Percentiles rank a stretch among this genome's conserved stretches.
Conservation (phyloP, 2,797 vertebrate species). For the Aplochiton taeniatus region DNA sequence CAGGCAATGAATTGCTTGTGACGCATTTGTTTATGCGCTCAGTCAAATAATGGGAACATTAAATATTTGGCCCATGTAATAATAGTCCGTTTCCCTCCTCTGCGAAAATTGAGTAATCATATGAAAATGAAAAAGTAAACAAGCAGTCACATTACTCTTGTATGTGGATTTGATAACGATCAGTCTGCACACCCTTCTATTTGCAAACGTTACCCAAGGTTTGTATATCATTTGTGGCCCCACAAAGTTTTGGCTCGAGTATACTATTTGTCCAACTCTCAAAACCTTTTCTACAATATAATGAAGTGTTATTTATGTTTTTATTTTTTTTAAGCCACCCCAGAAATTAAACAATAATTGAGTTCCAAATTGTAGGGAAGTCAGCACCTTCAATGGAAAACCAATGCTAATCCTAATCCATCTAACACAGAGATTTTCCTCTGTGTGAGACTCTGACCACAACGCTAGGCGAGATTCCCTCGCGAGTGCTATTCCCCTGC, state of each 20-base stretch:
- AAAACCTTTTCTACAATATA: slow-evolving; percentile 9
- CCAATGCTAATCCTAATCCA: neutral
- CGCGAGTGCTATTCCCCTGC: slow-evolving; percentile 62
- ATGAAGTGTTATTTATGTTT: slow-evolving; percentile 2
- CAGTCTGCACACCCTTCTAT: slow-evolving; percentile 50
- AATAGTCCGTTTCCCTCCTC: slow-evolving; percentile 74
- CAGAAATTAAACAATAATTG: neutral
- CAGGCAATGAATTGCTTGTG: slow-evolving; percentile 70
- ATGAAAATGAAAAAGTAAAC: slow-evolving; percentile 70
- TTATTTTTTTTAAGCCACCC: slow-evolving; percentile 8
- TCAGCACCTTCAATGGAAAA: slow-evolving; percentile 61
- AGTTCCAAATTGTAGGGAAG: neutral
- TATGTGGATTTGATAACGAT: slow-evolving; percentile 57
- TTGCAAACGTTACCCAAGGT: slow-evolving; percentile 59
- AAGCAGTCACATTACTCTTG: slow-evolving; percentile 55
- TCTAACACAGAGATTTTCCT: slow-evolving; percentile 52
- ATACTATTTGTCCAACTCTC: slow-evolving; percentile 25
- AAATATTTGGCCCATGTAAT: slow-evolving; percentile 81
- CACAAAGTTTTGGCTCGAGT: slow-evolving; percentile 30
- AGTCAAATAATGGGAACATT: slow-evolving; percentile 80
- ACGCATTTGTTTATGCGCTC: slow-evolving; percentile 77
- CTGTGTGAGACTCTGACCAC: slow-evolving; percentile 48
- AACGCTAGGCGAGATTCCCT: slow-evolving; percentile 42
- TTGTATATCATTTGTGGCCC: slow-evolving; percentile 46
- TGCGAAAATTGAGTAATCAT: slow-evolving; percentile 60